phyloP scores from a whole-genome alignment of 1,140 invertebrate genomes.

The Pseudomyrmex cubaensis region DNA sequence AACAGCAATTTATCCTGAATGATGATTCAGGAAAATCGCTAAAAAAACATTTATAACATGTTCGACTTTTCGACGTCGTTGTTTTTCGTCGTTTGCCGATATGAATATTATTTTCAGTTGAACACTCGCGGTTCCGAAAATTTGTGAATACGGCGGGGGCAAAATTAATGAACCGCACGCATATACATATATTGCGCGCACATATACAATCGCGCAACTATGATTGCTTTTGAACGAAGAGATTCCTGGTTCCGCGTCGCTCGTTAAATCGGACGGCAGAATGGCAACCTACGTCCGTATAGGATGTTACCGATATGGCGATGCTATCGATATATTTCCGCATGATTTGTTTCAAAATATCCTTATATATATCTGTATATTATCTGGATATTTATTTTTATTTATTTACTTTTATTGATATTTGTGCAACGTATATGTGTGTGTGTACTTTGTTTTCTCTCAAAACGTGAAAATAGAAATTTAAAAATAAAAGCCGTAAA shows the following conservation, averaged over 20 bases:
- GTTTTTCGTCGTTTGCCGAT: background rate
- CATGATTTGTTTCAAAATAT: background rate
- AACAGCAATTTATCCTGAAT: background rate
- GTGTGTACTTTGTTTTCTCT: background rate
- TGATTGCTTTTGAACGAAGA: conserved; percentile 39
- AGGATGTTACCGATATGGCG: conserved; percentile 14
- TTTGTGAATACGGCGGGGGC: background rate
- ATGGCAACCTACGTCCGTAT: conserved; percentile 13
- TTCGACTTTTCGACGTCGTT: conserved; percentile 8
- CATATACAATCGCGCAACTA: background rate
- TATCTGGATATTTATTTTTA: background rate
- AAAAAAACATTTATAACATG: conserved; percentile 25
- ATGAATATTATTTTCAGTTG: background rate
- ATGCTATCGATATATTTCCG: conserved; percentile 5
- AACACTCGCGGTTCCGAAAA: background rate
- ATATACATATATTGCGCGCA: background rate
- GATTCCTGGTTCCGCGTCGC: conserved; percentile 29
- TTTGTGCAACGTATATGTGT: background rate
- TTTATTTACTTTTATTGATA: background rate
- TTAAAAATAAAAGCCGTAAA: too few species aligned
- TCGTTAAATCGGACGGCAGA: conserved; percentile 47
- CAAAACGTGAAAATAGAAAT: too few species aligned
- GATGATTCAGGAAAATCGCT: conserved; percentile 31
- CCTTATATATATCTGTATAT: background rate
- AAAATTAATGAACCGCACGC: background rate